Conservation (phyloP, 2,113 vertebrate species). For the Hippopotamus amphibius region DNA sequence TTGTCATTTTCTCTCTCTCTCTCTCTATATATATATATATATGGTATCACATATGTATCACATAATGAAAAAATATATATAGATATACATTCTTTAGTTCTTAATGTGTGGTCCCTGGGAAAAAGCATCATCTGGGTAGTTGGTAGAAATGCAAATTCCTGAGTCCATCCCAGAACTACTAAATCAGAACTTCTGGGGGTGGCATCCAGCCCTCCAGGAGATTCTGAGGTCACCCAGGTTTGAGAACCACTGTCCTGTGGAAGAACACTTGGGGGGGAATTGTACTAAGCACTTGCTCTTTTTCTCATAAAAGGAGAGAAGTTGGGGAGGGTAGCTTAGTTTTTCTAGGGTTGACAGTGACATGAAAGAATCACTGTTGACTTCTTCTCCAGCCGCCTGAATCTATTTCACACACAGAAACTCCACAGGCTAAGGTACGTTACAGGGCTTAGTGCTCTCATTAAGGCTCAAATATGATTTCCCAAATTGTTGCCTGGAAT, state of each 20-base stretch:
- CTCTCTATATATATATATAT: background rate
- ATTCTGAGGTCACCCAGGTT: background rate
- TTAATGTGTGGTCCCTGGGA: background rate
- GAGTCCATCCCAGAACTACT: background rate
- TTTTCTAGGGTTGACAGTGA: background rate
- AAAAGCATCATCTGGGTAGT: background rate
- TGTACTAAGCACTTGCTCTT: background rate
- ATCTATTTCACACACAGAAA: background rate
- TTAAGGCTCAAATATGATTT: conserved; percentile 18
- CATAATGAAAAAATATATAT: background rate
- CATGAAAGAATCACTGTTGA: background rate
- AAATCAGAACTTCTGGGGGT: background rate
- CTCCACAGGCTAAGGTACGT: background rate
- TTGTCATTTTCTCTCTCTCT: background rate
- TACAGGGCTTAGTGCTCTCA: background rate
- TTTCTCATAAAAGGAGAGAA: conserved; percentile 7
- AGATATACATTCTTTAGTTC: background rate
- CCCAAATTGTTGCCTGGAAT: background rate
- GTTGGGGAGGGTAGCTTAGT: background rate
- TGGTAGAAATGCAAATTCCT: background rate
- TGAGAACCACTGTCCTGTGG: background rate
- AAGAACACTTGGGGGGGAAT: background rate
- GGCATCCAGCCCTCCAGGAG: background rate
- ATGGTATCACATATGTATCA: background rate
- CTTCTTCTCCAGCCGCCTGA: background rate